phyloP scores from a whole-genome alignment of 2,113 vertebrate genomes.

The Rhizomys pruinosus region DNA sequence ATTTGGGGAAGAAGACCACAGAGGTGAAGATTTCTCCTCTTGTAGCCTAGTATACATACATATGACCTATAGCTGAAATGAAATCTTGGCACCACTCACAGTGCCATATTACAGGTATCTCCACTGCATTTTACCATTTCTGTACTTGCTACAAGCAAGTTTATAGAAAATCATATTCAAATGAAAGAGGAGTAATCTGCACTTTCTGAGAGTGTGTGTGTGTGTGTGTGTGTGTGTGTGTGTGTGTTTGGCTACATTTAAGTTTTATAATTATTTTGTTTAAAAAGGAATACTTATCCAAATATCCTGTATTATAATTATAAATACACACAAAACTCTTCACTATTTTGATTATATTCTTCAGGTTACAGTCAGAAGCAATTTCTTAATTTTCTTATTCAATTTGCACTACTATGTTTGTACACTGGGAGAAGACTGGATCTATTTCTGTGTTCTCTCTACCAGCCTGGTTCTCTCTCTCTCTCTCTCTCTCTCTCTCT shows the following conservation, averaged over 20 bases:
- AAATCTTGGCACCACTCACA: background rate
- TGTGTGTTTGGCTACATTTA: background rate
- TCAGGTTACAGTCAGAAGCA: background rate
- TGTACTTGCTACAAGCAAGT: background rate
- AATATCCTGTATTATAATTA: background rate
- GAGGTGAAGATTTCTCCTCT: background rate
- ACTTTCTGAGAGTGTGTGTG: background rate
- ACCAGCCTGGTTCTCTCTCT: background rate
- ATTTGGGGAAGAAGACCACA: no score
- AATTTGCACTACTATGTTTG: background rate
- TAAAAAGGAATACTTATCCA: background rate
- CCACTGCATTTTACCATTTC: background rate
- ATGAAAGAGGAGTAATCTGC: background rate
- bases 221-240: background rate
- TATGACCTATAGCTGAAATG: no score
- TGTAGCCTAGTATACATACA: background rate
- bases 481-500: no score
- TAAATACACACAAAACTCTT: no score
- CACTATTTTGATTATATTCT: background rate
- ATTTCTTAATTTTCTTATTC: background rate
- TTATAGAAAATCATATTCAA: background rate
- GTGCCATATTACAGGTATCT: background rate
- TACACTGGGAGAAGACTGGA: background rate
- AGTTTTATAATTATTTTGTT: slow-evolving; percentile 1
- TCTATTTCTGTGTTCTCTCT: background rate